Evolutionary conservation across 1,140 invertebrate species (phyloP).

Genomic region (Formica exsecta): DNA sequence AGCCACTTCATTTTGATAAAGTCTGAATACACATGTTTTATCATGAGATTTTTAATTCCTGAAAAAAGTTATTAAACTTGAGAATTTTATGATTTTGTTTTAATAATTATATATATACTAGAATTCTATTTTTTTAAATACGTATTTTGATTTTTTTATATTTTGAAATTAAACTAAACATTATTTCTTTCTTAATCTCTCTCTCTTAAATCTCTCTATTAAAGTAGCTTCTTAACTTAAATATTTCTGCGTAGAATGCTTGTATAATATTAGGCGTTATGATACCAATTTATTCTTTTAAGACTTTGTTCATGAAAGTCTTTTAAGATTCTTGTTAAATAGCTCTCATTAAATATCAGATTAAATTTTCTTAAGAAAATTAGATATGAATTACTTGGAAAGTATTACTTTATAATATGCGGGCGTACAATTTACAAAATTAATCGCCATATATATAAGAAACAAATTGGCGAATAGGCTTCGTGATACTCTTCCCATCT

Average conservation of each 20-base stretch:
- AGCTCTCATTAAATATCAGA: conserved; percentile 42
- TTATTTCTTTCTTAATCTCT: background rate
- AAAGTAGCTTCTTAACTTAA: background rate
- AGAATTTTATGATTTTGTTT: background rate
- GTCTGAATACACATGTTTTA: background rate
- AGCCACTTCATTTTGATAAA: background rate
- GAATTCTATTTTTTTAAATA: background rate
- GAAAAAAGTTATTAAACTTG: background rate
- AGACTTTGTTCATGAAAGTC: conserved; percentile 41
- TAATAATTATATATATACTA: background rate
- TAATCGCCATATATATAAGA: conserved; percentile 16
- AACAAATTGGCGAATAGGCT: background rate
- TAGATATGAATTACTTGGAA: background rate
- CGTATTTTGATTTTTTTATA: background rate
- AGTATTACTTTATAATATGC: background rate
- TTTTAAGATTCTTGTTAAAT: conserved; percentile 48
- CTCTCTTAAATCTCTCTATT: background rate
- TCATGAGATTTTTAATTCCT: background rate
- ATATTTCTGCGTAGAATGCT: background rate
- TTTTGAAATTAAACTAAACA: background rate
- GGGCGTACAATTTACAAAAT: conserved; percentile 2
- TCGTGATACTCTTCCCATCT: background rate
- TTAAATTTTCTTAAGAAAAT: background rate
- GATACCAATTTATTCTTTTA: conserved; percentile 52
- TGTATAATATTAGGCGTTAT: background rate